Percentiles rank a stretch among this genome's conserved stretches.
Conservation (phyloP, 2,888 invertebrate species). For the Copidosoma aretas region DNA sequence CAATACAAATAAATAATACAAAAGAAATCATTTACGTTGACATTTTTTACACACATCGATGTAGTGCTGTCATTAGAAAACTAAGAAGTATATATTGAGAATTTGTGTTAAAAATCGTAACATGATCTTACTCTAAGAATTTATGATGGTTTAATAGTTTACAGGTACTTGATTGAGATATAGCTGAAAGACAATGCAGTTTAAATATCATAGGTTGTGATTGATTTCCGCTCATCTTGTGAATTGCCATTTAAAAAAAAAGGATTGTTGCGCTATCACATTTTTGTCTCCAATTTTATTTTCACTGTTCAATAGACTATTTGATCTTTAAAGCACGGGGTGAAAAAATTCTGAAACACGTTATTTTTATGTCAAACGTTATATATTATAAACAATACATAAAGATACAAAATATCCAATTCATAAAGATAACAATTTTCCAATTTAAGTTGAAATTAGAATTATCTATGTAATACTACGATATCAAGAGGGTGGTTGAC, state of each 20-base stretch:
- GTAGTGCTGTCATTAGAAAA: too few species aligned
- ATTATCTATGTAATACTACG: conserved; percentile 22
- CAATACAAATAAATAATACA: too few species aligned
- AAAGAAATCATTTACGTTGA: too few species aligned
- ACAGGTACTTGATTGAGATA: conserved; percentile 36
- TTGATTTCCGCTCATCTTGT: conserved; percentile 23
- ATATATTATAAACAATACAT: conserved; percentile 44
- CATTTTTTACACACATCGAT: too few species aligned
- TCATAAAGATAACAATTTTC: conserved; percentile 33
- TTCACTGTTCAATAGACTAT: conserved; percentile 48
- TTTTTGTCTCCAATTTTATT: conserved; percentile 52
- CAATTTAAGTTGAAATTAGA: conserved; percentile 26
- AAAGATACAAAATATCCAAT: conserved; percentile 39
- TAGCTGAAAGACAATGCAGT: conserved; percentile 26
- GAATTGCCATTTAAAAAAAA: conserved; percentile 28
- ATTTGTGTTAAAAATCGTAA: neutral
- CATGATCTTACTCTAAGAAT: conserved; percentile 32
- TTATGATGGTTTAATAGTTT: conserved; percentile 21
- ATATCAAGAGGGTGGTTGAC: conserved; percentile 34
- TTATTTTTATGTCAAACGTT: conserved; percentile 46
- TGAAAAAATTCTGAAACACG: conserved; percentile 61
- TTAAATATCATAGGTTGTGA: conserved; percentile 19
- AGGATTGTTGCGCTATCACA: conserved; percentile 45
- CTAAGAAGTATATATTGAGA: neutral
- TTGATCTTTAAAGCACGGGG: conserved; percentile 52